These are phyloP conservation scores for Rotaria macrura DNA, from an alignment of 2,888 invertebrate species.

Conservation along the genomic window DNA sequence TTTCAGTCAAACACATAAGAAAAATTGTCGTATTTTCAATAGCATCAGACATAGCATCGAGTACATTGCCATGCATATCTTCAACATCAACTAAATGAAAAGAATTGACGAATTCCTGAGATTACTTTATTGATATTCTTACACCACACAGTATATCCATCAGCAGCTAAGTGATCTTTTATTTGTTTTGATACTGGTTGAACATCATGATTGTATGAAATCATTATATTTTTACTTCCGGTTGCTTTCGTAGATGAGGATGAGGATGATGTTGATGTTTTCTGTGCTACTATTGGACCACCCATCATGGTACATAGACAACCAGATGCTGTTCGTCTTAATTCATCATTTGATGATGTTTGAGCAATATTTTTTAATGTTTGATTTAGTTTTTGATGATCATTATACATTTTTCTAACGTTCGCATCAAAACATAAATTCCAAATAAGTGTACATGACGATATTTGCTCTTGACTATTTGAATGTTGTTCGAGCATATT, in stretches of 20 bases:
- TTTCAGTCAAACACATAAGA: slow-evolving; percentile 44
- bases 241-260: no score
- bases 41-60: slow-evolving; percentile 35
- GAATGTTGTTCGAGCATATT: slow-evolving; percentile 15
- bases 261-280: background rate
- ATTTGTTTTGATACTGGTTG: background rate
- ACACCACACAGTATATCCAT: slow-evolving; percentile 7
- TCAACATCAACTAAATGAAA: background rate
- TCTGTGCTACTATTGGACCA: background rate
- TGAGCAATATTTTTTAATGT: background rate
- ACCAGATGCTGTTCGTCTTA: background rate
- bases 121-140: background rate
- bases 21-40: slow-evolving; percentile 44
- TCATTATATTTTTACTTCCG: background rate
- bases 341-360: slow-evolving; percentile 7
- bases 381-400: background rate
- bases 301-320: slow-evolving; percentile 9
- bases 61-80: background rate
- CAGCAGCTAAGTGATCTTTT: background rate
- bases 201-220: slow-evolving; percentile 18
- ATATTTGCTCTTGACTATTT: background rate
- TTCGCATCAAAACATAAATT: background rate
- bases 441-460: slow-evolving; percentile 1
- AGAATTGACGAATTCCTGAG: no score
- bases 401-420: background rate